Conservation (phyloP, 2,888 invertebrate species). For the Steinernema carpocapsae region DNA sequence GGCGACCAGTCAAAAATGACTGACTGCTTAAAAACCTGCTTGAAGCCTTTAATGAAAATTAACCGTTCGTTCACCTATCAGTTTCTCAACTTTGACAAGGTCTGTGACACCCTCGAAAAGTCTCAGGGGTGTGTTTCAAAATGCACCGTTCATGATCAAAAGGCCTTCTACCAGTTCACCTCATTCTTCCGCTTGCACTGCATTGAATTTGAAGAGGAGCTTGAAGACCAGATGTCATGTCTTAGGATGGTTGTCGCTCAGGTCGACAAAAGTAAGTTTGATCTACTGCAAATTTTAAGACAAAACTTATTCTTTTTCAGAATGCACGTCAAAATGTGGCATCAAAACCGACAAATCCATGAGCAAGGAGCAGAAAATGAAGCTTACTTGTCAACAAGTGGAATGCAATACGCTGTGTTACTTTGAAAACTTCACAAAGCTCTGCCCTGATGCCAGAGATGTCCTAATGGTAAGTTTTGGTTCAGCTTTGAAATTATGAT, state of each 20-base stretch:
- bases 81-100: conserved; percentile 64
- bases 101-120: conserved; percentile 52
- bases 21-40: conserved; percentile 57
- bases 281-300: neutral
- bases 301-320: conserved; percentile 19
- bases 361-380: conserved; percentile 50
- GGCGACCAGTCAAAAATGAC: conserved; percentile 1
- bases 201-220: conserved; percentile 54
- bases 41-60: conserved; percentile 58
- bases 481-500: too few species aligned
- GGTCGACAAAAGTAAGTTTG: conserved; percentile 49
- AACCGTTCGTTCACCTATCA: conserved; percentile 61
- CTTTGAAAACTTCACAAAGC: conserved; percentile 58
- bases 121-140: conserved; percentile 47
- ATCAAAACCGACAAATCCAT: conserved; percentile 45
- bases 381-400: conserved; percentile 54
- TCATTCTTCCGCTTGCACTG: conserved; percentile 56
- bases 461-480: conserved; percentile 52
- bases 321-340: conserved; percentile 40
- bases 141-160: conserved; percentile 46
- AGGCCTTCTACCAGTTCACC: conserved; percentile 53
- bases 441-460: conserved; percentile 59
- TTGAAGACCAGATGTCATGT: conserved; percentile 51
- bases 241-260: conserved; percentile 39
- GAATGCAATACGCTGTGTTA: conserved; percentile 67